Conservation (phyloP, 1,140 invertebrate genomes). For the Conus betulinus region DNA sequence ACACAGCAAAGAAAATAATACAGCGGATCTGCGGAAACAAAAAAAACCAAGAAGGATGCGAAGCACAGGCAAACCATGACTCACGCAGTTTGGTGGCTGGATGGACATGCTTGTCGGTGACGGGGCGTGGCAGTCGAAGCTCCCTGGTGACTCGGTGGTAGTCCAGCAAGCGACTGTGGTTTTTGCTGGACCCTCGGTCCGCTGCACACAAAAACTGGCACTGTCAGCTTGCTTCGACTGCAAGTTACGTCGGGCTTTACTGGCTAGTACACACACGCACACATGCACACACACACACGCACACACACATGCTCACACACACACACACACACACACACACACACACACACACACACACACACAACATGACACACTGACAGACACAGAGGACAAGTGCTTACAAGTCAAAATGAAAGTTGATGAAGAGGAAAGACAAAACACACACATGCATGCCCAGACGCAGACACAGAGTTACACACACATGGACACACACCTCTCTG, state of each 20-base stretch:
- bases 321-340: too few species aligned
- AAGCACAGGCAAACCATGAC: not conserved
- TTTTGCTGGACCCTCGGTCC: conserved; percentile 67
- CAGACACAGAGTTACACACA: not conserved
- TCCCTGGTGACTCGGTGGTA: conserved; percentile 89
- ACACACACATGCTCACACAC: too few species aligned
- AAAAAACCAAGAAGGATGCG: too few species aligned
- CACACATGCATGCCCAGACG: not conserved
- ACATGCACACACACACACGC: too few species aligned
- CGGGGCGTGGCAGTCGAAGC: conserved; percentile 87
- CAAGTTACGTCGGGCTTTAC: not conserved
- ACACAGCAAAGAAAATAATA: too few species aligned
- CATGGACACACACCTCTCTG: too few species aligned
- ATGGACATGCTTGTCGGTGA: not conserved
- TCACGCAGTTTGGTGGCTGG: conserved; percentile 9
- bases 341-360: too few species aligned
- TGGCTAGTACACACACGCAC: not conserved
- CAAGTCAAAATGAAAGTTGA: too few species aligned
- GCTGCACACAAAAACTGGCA: conserved; percentile 58
- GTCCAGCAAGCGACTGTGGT: conserved; percentile 90
- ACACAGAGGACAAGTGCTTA: too few species aligned
- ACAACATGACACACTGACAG: too few species aligned
- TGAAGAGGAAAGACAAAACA: not conserved
- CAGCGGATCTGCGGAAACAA: too few species aligned
- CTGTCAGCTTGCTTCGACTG: too few species aligned